Evolutionary conservation across 2,797 vertebrate genomes (phyloP), one percentile per base, ranked within the genome.

Genomic region (Xerus rutilus): DNA sequence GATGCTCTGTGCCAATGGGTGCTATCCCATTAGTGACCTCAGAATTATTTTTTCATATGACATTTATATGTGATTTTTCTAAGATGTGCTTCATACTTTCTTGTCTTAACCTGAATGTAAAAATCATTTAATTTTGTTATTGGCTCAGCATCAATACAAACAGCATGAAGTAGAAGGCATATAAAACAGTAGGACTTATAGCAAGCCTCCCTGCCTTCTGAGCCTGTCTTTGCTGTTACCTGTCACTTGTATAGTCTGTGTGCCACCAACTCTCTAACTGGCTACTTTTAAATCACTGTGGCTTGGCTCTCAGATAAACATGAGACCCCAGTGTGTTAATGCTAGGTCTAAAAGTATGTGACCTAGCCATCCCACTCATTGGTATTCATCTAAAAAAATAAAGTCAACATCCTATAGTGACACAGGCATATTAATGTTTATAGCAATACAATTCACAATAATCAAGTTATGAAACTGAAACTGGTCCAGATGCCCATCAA

Each of bases 61-160:
- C 10, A 14, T 86, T 96, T 89, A 30, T 12, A 92, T 12, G 25
- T 1, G 59, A 76, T 77, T 95, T 91, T 91, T 93, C 78, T 74
- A 89, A 69, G 65, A 73, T 43, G 59, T 67, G 39, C 23, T 93
- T 91, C 32, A 77, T 91, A 76, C 59, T 88, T 93, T 70, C 62
- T 70, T 85, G 65, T 69, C 76, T 95, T 88, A 81, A 70, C 25
- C 14, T 93, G 35, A 94, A 78, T 52, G 32, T 59, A 91, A 39
- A 4, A 77, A 92, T 39, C 72, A 72, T 47, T 86, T 47, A 72
- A 69, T 84, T 83, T 72, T 92, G 47, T 73, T 81, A 47, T 30
- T 86, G 39, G 32, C 35, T 57, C 11, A 76, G 72, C 17, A 45
- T 45, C 84, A 15, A 23, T 14, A 47, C 45, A 81, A 69, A 64